These are phyloP conservation scores for Phenganax subtilis DNA, from an alignment of 92 coral and sea anemone species.

Conservation along the genomic window DNA sequence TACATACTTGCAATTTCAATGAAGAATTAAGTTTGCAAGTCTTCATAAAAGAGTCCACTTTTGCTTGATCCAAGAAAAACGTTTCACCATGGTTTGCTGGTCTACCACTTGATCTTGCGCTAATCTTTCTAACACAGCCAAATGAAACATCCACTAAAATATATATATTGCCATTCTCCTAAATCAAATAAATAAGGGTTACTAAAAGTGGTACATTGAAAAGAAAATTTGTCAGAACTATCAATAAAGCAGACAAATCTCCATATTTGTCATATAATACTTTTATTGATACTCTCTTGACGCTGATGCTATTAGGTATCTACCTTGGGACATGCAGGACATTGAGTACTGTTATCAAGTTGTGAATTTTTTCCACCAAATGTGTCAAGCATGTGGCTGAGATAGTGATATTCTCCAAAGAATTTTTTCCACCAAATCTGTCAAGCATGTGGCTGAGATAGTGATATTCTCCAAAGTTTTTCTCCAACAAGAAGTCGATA, in stretches of 20 bases:
- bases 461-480: conserved; percentile 34
- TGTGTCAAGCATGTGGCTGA: conserved; percentile 24
- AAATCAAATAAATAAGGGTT: background rate
- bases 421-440: conserved; percentile 21
- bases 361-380: conserved; percentile 15
- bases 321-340: conserved; percentile 47
- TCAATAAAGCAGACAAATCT: too few species aligned
- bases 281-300: too few species aligned
- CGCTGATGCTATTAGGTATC: background rate
- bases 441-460: conserved; percentile 23
- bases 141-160: conserved; percentile 42
- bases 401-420: conserved; percentile 36
- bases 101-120: conserved; percentile 42
- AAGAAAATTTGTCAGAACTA: background rate
- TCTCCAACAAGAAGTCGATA: conserved; percentile 44
- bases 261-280: too few species aligned
- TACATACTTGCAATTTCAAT: conserved; percentile 22
- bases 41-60: conserved; percentile 36
- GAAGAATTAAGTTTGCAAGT: conserved; percentile 24
- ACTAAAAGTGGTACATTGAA: background rate
- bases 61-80: conserved; percentile 38
- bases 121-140: conserved; percentile 42
- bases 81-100: conserved; percentile 40
- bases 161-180: conserved; percentile 44
- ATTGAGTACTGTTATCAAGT: conserved; percentile 17